Conservation (phyloP, 2,888 invertebrate species). For the Ormyrus labotus region DNA sequence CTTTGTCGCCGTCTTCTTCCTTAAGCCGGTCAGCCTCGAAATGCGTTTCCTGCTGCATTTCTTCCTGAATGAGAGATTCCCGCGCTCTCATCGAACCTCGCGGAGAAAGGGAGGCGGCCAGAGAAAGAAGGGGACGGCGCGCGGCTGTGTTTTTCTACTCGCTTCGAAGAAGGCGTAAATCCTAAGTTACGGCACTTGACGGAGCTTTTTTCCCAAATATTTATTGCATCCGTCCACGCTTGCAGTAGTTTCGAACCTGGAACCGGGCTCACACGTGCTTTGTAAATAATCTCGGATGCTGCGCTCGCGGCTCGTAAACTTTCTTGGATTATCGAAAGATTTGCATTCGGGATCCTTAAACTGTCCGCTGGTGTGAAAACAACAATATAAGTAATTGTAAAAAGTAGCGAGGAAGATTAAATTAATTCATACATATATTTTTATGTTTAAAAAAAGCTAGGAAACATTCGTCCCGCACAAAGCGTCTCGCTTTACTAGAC, state of each 20-base stretch:
- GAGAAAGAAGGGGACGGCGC: background rate
- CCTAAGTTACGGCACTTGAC: constrained; percentile 46
- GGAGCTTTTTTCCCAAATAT: constrained; percentile 44
- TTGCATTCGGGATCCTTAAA: constrained; percentile 4
- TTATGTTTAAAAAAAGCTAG: too few relatives aligned
- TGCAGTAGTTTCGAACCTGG: background rate
- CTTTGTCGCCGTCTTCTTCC: constrained; percentile 28
- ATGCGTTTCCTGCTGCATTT: constrained; percentile 53
- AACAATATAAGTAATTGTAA: too few relatives aligned
- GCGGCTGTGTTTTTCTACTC: constrained; percentile 29
- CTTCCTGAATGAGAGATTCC: constrained; percentile 43
- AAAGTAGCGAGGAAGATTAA: too few relatives aligned
- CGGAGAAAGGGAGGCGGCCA: background rate
- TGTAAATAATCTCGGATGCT: constrained; percentile 28
- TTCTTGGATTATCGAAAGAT: constrained; percentile 16
- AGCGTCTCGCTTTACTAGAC: constrained; percentile 57
- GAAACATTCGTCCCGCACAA: too few relatives aligned
- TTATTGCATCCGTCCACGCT: constrained; percentile 47
- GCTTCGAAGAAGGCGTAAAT: constrained; percentile 48
- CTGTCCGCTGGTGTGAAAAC: background rate
- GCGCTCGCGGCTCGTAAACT: background rate
- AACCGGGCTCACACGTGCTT: background rate
- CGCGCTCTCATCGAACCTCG: constrained; percentile 18
- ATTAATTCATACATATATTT: too few relatives aligned
- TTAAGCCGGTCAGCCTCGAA: constrained; percentile 63